These are phyloP conservation scores for Willisornis vidua DNA, from an alignment of 2,113 vertebrate genomes.

Conservation along the genomic window DNA sequence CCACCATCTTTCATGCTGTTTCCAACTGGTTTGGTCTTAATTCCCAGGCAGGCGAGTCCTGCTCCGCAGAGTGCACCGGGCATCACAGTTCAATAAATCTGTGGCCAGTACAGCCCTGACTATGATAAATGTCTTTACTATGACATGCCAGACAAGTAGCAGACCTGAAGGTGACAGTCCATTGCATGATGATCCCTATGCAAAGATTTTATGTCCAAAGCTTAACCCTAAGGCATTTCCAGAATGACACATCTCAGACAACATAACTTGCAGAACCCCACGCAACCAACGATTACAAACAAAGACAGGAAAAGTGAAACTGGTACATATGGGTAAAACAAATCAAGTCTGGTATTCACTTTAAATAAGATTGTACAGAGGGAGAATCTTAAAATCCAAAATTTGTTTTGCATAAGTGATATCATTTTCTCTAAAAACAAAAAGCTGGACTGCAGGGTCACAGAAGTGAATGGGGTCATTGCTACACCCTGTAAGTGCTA, in stretches of 20 bases:
- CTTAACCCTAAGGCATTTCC: slow-evolving; percentile 27
- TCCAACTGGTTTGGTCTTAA: slow-evolving; percentile 18
- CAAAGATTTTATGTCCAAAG: slow-evolving; percentile 23
- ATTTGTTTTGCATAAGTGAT: slow-evolving; percentile 1
- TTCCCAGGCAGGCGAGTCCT: neutral
- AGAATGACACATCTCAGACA: neutral
- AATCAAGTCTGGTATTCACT: neutral
- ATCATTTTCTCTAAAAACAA: slow-evolving; percentile 30
- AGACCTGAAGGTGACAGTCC: slow-evolving; percentile 38
- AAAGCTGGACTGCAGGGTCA: neutral
- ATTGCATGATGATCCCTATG: neutral
- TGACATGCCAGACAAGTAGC: neutral
- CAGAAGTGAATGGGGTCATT: slow-evolving; percentile 11
- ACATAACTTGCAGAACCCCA: neutral
- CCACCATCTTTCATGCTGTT: neutral
- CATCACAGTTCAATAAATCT: slow-evolving; percentile 46
- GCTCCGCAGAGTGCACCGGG: neutral
- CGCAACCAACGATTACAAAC: neutral
- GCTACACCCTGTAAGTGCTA: slow-evolving; percentile 33
- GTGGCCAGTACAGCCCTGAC: neutral
- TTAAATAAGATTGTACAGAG: neutral
- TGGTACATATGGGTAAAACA: neutral
- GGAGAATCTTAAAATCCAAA: neutral
- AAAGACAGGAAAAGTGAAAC: neutral
- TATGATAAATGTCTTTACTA: slow-evolving; percentile 27